Conservation (phyloP, 2,797 vertebrate genomes). For the Ciconia nigra region DNA sequence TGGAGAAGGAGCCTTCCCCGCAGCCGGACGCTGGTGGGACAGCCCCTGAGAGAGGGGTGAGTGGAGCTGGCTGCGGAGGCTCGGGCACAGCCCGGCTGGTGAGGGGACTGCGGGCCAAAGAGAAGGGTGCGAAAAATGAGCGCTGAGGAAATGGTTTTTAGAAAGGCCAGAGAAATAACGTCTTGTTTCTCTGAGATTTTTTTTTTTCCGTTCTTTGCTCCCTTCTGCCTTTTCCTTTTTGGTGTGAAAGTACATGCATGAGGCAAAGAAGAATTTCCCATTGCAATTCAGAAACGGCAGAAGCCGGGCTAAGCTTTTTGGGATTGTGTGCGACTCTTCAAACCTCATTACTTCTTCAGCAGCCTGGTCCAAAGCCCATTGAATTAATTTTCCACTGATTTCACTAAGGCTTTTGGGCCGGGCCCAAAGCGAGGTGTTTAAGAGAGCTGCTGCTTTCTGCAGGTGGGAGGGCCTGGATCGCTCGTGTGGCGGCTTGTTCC, state of each 20-base stretch:
- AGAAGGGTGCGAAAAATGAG: not conserved
- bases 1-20: not conserved
- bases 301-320: not conserved
- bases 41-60: not conserved
- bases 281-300: rapidly evolving
- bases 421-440: not conserved
- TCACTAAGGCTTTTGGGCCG: not conserved
- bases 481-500: not conserved
- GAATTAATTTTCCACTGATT: not conserved
- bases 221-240: not conserved
- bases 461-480: not conserved
- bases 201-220: not conserved
- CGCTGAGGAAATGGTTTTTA: not conserved
- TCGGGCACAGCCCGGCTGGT: not conserved
- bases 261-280: not conserved
- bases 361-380: not conserved
- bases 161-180: not conserved
- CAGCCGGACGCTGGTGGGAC: not conserved
- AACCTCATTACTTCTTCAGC: rapidly evolving
- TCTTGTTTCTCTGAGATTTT: not conserved
- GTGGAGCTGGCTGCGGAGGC: not conserved
- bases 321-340: not conserved
- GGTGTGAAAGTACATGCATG: rapidly evolving
- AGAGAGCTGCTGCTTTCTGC: not conserved
- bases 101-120: not conserved